These are phyloP conservation scores for Puntigrus tetrazona DNA, from an alignment of 2,113 vertebrate species.

Conservation along the genomic window DNA sequence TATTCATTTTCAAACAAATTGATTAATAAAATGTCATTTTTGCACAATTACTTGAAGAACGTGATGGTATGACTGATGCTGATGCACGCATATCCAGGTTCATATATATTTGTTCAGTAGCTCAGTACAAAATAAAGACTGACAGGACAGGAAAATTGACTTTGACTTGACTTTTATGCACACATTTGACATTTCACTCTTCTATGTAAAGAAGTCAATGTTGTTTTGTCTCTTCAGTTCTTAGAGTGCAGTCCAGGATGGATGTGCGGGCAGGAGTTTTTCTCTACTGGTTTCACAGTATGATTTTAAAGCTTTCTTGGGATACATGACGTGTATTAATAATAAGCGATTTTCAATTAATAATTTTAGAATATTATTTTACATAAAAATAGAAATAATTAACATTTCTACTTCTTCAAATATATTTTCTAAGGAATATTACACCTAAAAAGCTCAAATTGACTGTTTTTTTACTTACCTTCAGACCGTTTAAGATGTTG, in stretches of 20 bases:
- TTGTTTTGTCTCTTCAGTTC: not conserved
- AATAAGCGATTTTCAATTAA: not conserved
- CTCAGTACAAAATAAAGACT: no score
- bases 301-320: not conserved
- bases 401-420: not conserved
- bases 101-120: no score
- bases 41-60: no score
- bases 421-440: not conserved
- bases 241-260: conserved; percentile 9
- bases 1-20: no score
- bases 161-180: no score
- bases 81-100: no score
- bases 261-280: not conserved
- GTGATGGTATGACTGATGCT: no score
- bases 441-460: not conserved
- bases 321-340: not conserved
- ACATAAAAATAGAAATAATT: not conserved
- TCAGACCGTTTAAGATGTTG: not conserved
- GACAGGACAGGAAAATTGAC: no score
- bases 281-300: conserved; percentile 34
- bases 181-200: no score
- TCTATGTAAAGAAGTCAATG: not conserved
- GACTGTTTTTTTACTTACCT: not conserved
- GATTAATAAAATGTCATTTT: no score
- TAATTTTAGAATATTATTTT: not conserved